Base-by-base conservation (phyloP, 2,797 vertebrate genomes). In the Molossus alvarezi region DNA sequence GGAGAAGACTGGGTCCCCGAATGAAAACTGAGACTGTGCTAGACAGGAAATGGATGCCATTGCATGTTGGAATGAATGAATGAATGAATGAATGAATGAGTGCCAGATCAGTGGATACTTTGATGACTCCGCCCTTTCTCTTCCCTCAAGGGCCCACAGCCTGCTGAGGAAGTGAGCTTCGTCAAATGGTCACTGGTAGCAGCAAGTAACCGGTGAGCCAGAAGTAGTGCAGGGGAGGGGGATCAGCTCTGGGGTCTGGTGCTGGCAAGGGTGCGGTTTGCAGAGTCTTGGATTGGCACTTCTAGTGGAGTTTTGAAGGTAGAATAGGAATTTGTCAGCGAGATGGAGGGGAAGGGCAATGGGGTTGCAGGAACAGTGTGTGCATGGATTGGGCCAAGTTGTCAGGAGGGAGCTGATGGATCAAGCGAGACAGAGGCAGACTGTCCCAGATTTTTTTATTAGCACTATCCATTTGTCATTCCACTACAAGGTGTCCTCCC, bases 101-200 rank as follows among this genome's bases (percentile, higher is more conserved):
- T 29, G 41, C 27, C n/a, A 6, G 37, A 3, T n/a, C 6, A 18
- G 62, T 45, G 5, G 29, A 5, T 5, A 3, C 2, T 0, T 0
- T 23, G 58, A 33, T 23, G 33, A 41, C 3, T 45, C 60, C 45
- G 3, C 37, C 7, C 20, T 64, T 55, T 41, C n/a, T 25, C 33
- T 57, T 14, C 29, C 25, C 18, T 12, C 77, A 17, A 10, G 7
- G 14, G 11, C 41, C 48, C 14, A 3, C 21, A 18, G 14, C 51
- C n/a, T 91, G 1, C 3, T 3, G 13, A 29, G 8, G 14, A 8
- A 60, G 11, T 80, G 5, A 15, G 8, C 27, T 0, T 55, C 60
- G 17, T 27, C 29, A 33, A 55, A 45, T 14, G 23, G 65, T 58
- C 3, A 33, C 62, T 55, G 27, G 10, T 57, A 80, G 79, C 13